Percentiles rank a stretch among this genome's conserved stretches.
Conservation (phyloP, 1,140 invertebrate species). For the Anastatus disparis region DNA sequence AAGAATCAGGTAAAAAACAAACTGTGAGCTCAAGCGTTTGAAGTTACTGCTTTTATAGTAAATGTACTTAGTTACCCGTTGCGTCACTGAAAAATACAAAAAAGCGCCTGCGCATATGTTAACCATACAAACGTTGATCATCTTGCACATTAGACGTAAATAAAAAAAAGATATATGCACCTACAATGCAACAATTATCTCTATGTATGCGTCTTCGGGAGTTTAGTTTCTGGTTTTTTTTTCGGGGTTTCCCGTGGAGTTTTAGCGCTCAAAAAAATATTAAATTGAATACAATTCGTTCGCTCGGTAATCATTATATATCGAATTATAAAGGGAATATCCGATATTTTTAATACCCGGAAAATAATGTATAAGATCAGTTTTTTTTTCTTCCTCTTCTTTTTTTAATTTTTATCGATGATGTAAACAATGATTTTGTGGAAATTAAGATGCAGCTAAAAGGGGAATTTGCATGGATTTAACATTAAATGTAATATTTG, state of each 20-base stretch:
- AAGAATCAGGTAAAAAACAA: slow-evolving; percentile 2
- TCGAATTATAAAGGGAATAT: not conserved
- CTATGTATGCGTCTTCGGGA: not conserved
- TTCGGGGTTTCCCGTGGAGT: slow-evolving; percentile 23
- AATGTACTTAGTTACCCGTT: slow-evolving; percentile 26
- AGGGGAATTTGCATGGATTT: too few relatives aligned
- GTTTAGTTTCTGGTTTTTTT: not conserved
- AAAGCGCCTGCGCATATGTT: slow-evolving; percentile 16
- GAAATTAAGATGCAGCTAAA: too few relatives aligned
- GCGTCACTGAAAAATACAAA: too few relatives aligned
- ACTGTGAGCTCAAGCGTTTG: slow-evolving; percentile 22
- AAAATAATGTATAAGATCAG: too few relatives aligned
- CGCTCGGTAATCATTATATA: too few relatives aligned
- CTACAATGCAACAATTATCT: too few relatives aligned
- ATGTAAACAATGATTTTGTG: not conserved
- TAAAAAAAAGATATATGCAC: too few relatives aligned
- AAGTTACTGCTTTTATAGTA: slow-evolving; percentile 37
- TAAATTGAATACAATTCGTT: too few relatives aligned
- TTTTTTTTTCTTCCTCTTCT: too few relatives aligned
- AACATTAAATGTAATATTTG: too few relatives aligned
- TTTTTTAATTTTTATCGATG: not conserved
- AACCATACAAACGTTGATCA: too few relatives aligned
- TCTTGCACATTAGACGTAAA: too few relatives aligned
- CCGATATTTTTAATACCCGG: not conserved
- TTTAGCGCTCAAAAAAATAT: not conserved